Evolutionary conservation across 2,113 vertebrate species (phyloP), one percentile per base, ranked within the genome.

Genomic region (Chlamydotis undulata): DNA sequence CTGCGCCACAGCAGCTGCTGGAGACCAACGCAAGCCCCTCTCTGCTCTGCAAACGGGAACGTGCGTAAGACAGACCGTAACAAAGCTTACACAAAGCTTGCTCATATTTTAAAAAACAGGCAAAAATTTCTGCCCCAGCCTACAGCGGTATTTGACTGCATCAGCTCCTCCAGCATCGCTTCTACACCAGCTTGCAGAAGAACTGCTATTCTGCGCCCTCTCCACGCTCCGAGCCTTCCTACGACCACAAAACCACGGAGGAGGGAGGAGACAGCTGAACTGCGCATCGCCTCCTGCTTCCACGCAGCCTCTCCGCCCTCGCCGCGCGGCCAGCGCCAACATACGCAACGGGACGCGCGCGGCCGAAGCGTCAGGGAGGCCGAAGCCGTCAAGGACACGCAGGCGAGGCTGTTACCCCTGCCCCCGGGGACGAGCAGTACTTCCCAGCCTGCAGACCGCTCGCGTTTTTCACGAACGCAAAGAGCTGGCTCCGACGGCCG

Each of bases 21-120:
- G 37, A 35, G 49, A 5, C 0, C 8, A 49, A 33, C 50, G 2
- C 37, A 4, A 29, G 55, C 2, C 18, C n/a, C 9, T 6, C 12
- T 23, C 43, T 56, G 53, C 75, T 23, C 25, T 10, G 43, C 64
- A 14, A 35, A 45, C 0, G 3, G 35, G 29, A 83, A 6, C 4
- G 0, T 0, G 11, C 29, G 1, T 0, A 1, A 15, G 12, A 61
- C 0, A 3, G n/a, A 17, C 10, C 4, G 0, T 0, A 6, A 14
- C 0, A 8, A 21, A 64, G 24, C 15, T 22, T 2, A 7, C 0
- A 8, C 2, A 2, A 6, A 14, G n/a, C 52, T 8, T 2, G 1
- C 39, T 28, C 21, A 0, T 12, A 3, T 24, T 71, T n/a, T 1
- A 6, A 13, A 33, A 73, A n/a, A 29, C 11, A 9, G 18, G 33